Percentiles rank a stretch among this genome's conserved stretches.
Conservation (phyloP, 2,113 vertebrate species). For the Ammospiza nelsoni region DNA sequence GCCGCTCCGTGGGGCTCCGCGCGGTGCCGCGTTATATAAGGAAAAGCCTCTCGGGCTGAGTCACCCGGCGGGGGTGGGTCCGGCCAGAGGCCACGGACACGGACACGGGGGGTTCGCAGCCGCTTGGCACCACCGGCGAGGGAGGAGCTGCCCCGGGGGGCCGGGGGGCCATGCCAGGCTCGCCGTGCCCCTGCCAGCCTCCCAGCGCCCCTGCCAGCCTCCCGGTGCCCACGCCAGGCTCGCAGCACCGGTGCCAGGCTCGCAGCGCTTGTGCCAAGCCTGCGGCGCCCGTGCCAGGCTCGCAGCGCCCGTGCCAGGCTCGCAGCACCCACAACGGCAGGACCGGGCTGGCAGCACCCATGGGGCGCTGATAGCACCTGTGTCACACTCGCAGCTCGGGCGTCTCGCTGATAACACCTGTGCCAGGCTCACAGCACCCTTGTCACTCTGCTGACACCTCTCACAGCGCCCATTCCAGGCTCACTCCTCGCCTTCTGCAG, state of each 20-base stretch:
- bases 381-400: background rate
- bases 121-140: slow-evolving; percentile 17
- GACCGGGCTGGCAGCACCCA: background rate
- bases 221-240: background rate
- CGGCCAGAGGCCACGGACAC: slow-evolving; percentile 56
- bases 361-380: background rate
- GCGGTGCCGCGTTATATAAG: slow-evolving; percentile 45
- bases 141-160: slow-evolving; percentile 36
- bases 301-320: background rate
- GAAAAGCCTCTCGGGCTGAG: slow-evolving; percentile 44
- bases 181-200: background rate
- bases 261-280: background rate
- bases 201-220: background rate
- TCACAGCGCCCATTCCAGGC: too few species aligned
- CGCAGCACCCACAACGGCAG: rapidly evolving
- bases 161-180: background rate
- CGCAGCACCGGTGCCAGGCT: background rate
- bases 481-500: background rate
- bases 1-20: background rate
- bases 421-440: background rate
- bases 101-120: slow-evolving; percentile 32
- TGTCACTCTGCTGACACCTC: background rate
- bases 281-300: too few species aligned
- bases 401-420: background rate
- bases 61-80: slow-evolving; percentile 62